Percentiles rank a stretch among this genome's conserved stretches.
These are phyloP conservation scores for Nicator chloris DNA, from an alignment of 2,113 vertebrate species.

Conservation along the genomic window DNA sequence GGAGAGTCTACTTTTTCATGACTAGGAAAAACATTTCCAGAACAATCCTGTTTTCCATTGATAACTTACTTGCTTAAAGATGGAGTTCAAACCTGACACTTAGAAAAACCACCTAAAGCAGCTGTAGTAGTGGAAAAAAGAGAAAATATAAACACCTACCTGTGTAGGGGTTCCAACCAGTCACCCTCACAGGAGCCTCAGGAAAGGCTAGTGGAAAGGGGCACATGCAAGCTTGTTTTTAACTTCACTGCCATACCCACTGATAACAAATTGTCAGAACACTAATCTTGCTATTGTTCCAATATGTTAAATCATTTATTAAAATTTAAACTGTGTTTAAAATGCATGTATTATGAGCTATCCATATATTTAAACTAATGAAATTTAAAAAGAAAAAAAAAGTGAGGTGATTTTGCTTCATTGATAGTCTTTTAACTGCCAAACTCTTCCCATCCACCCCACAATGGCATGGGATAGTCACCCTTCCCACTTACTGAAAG, in stretches of 20 bases:
- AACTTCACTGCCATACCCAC: neutral
- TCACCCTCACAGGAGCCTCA: neutral
- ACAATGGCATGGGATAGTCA: neutral
- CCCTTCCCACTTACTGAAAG: neutral
- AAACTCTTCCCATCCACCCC: neutral
- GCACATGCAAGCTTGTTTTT: accelerated
- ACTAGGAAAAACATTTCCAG: neutral
- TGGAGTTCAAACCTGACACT: neutral
- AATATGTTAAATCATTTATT: neutral
- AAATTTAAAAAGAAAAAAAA: neutral
- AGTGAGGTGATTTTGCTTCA: neutral
- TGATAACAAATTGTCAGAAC: neutral
- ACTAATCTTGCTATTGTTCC: neutral
- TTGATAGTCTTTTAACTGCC: neutral
- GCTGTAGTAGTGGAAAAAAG: neutral
- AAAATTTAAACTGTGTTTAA: neutral
- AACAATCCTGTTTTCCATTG: constrained; percentile 35
- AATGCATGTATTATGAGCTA: neutral
- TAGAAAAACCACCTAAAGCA: neutral
- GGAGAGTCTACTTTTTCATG: neutral
- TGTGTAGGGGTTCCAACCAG: neutral
- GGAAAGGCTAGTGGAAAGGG: neutral
- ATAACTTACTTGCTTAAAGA: constrained; percentile 49
- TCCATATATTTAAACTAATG: neutral
- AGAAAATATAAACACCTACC: neutral